A percentile compares a stretch with the other conserved stretches of the same genome.
Conservation (phyloP, 2,888 invertebrate species). For the Selenia dentaria region DNA sequence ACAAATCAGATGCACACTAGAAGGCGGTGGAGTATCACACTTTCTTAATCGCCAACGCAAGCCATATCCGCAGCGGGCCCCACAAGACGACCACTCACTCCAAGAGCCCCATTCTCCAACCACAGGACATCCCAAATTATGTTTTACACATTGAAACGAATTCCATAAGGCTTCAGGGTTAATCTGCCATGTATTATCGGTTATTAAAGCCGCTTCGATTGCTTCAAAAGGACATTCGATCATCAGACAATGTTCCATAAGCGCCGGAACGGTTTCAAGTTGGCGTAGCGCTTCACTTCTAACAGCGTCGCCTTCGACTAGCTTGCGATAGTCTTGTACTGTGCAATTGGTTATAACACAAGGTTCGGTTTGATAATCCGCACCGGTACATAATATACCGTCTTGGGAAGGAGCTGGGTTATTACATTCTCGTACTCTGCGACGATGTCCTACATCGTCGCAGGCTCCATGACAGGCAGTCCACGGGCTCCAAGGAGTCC, state of each 20-base stretch:
- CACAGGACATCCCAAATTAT: constrained; percentile 77
- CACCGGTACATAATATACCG: constrained; percentile 69
- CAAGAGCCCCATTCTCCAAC: constrained; percentile 71
- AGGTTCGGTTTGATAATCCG: constrained; percentile 60
- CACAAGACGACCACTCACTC: constrained; percentile 71
- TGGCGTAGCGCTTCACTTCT: constrained; percentile 63
- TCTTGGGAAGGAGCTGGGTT: constrained; percentile 73
- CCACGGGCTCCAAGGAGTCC: constrained; percentile 78
- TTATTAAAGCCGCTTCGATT: constrained; percentile 61
- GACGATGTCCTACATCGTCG: constrained; percentile 68
- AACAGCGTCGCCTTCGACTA: constrained; percentile 57
- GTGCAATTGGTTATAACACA: constrained; percentile 74
- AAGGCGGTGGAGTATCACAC: constrained; percentile 71
- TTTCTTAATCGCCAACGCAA: constrained; percentile 64
- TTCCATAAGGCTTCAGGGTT: constrained; percentile 74
- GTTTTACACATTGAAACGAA: constrained; percentile 77
- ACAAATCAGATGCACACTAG: constrained; percentile 56
- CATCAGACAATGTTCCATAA: constrained; percentile 72
- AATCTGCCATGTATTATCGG: constrained; percentile 70
- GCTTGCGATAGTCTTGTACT: constrained; percentile 60
- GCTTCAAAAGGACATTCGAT: constrained; percentile 73
- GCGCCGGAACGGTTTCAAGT: constrained; percentile 64
- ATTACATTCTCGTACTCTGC: constrained; percentile 63
- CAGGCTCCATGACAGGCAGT: constrained; percentile 72
- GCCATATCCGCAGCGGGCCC: constrained; percentile 69